Percentiles rank a stretch among this genome's conserved stretches.
These are phyloP conservation scores for Meriones psammophilus DNA, from an alignment of 2,797 vertebrate species.

Conservation along the genomic window DNA sequence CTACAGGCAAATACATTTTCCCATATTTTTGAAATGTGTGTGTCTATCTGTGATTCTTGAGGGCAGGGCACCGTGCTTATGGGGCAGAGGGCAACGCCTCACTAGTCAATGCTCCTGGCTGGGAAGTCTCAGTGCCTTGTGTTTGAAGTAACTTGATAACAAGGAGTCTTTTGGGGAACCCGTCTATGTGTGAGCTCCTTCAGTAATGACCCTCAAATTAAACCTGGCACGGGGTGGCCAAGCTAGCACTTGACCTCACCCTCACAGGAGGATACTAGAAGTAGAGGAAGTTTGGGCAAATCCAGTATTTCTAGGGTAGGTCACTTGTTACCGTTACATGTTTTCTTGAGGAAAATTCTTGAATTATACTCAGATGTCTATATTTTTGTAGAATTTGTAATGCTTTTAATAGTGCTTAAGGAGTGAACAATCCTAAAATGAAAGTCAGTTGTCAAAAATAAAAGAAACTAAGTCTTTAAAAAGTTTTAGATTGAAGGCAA, in stretches of 20 bases:
- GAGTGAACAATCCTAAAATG: constrained; percentile 64
- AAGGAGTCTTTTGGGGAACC: constrained; percentile 73
- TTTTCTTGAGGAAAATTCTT: constrained; percentile 78
- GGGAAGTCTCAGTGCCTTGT: constrained; percentile 72
- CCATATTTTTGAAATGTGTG: constrained; percentile 66
- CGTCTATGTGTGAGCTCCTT: constrained; percentile 75
- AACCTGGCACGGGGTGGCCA: constrained; percentile 76
- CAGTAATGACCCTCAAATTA: constrained; percentile 75
- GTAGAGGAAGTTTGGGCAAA: constrained; percentile 84
- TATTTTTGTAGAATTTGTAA: constrained; percentile 67
- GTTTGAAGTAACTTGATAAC: constrained; percentile 78
- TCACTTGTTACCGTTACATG: constrained; percentile 70
- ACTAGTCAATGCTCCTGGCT: constrained; percentile 71
- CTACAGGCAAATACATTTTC: constrained; percentile 62
- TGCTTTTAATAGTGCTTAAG: constrained; percentile 63
- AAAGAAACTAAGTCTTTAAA: constrained; percentile 81
- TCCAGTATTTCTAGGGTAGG: constrained; percentile 69
- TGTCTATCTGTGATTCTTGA: constrained; percentile 80
- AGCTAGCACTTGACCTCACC: constrained; percentile 70
- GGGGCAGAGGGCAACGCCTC: constrained; percentile 65
- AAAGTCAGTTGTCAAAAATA: constrained; percentile 80
- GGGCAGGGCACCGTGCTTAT: constrained; percentile 63
- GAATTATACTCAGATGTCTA: constrained; percentile 66
- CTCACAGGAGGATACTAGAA: constrained; percentile 75
- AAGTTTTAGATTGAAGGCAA: constrained; percentile 86